Conservation (phyloP, 2,113 vertebrate species). For the Oncorhynchus kisutch region DNA sequence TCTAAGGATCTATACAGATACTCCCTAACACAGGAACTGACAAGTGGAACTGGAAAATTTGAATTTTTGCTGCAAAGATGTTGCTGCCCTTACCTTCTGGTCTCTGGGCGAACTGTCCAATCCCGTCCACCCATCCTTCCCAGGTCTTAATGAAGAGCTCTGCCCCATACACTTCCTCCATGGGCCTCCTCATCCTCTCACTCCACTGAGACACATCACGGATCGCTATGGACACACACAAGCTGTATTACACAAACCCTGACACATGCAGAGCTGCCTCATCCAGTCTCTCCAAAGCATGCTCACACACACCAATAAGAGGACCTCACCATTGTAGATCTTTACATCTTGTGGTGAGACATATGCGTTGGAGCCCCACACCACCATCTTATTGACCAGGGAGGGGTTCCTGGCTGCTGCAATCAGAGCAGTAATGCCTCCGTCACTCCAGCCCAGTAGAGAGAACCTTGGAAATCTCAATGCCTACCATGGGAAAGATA, state of each 20-base stretch:
- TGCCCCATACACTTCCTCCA: slow-evolving; percentile 85
- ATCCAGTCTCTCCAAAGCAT: background rate
- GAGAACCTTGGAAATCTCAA: slow-evolving; percentile 83
- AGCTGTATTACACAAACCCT: background rate
- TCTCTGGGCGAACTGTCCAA: slow-evolving; percentile 69
- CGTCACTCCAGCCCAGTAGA: slow-evolving; percentile 91
- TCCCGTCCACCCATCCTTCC: slow-evolving; percentile 83
- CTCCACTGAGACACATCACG: slow-evolving; percentile 89
- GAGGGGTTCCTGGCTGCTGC: slow-evolving; percentile 79
- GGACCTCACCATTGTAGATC: slow-evolving; percentile 79
- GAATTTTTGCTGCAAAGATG: background rate
- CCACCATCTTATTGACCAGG: slow-evolving; percentile 78
- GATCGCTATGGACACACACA: slow-evolving; percentile 69
- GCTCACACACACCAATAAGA: background rate
- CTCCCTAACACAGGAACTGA: background rate
- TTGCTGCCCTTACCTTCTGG: slow-evolving; percentile 74
- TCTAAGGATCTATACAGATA: background rate
- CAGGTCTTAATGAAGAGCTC: slow-evolving; percentile 81
- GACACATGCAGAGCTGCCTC: background rate
- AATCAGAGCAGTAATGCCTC: slow-evolving; percentile 86
- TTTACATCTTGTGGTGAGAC: slow-evolving; percentile 80
- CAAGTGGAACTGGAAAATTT: background rate
- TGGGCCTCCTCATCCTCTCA: slow-evolving; percentile 76
- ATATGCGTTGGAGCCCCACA: slow-evolving; percentile 86
- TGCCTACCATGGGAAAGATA: slow-evolving; percentile 57